Evolutionary conservation across 1,140 invertebrate genomes (phyloP).

Genomic region (Asobara japonica): DNA sequence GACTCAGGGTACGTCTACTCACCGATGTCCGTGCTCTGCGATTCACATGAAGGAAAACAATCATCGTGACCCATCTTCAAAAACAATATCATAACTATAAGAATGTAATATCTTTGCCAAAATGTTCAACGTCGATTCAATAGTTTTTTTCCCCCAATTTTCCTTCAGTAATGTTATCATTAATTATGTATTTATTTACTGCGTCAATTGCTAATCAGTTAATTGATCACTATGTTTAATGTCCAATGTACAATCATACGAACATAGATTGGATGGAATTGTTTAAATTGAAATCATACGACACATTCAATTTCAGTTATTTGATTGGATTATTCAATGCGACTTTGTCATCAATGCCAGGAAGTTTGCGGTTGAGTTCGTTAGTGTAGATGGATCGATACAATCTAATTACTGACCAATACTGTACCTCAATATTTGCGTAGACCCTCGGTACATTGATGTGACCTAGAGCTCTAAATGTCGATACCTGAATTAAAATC

Average conservation of each 20-base stretch:
- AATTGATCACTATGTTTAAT: not conserved
- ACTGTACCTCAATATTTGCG: not conserved
- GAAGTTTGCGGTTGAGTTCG: not conserved
- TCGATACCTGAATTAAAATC: constrained; percentile 1
- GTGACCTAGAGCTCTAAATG: not conserved
- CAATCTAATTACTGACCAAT: constrained; percentile 7
- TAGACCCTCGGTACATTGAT: not conserved
- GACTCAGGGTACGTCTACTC: not conserved
- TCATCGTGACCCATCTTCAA: not conserved
- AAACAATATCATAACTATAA: not conserved
- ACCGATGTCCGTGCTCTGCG: not conserved
- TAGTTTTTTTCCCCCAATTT: not conserved
- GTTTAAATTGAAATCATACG: too few species aligned
- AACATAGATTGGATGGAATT: not conserved
- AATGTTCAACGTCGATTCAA: not conserved
- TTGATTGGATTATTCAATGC: not conserved
- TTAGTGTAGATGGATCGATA: not conserved
- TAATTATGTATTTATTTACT: not conserved
- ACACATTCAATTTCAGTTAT: too few species aligned
- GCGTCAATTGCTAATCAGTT: not conserved
- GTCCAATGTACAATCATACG: not conserved
- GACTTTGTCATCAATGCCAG: not conserved
- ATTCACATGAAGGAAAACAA: not conserved
- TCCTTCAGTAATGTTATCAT: not conserved
- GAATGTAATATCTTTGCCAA: not conserved